Base-by-base conservation (phyloP, 2,113 vertebrate species). In the Labeo rohita region DNA sequence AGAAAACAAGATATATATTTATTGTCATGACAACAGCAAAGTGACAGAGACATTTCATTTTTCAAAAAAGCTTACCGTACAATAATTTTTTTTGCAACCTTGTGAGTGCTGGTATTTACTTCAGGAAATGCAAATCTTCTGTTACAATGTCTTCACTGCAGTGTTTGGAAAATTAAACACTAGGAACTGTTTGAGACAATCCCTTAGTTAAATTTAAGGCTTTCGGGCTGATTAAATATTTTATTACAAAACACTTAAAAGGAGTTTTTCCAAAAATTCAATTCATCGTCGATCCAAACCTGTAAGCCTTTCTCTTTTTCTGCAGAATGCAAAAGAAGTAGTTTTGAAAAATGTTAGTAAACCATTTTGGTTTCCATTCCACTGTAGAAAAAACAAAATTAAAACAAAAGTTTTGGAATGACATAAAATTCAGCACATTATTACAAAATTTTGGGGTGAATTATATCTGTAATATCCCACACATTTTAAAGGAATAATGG, bases 11-110 rank as follows among this genome's bases (percentile, higher is more conserved):
- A 47, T n/a, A 21, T 2, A 13, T 59, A 61, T 21, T 23, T 43
- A 80, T 61, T 80, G 45, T 49, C 79, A 65, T 65, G 61, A 66
- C 39, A 66, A 49, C 36, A 16, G 21, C 75, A 36, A 49, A 34
- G 50, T 7, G 50, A 36, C 75, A 39, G 54, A 78, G 0, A 13
- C 1, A 23, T 61, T 59, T 61, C 36, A 61, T 80, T 80, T 63
- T 50, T 49, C 13, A 34, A 28, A 81, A 80, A 7, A 16, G 36
- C 54, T 47, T 80, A 23, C n/a, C 21, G 15, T 45, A 79, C 52
- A 79, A 28, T 18, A 0, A 43, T 74, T 13, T 2, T 2, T 49
- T 74, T 49, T 49, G 43, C 72, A 49, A 2, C 6, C 11, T 47
- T 74, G 2, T 11, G 11, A 47, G 1, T 6, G 5, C 15, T 12